Percentiles rank a stretch among this genome's conserved stretches.
phyloP scores from a whole-genome alignment of 2,888 invertebrate genomes.

The Diplazon laetatorius region DNA sequence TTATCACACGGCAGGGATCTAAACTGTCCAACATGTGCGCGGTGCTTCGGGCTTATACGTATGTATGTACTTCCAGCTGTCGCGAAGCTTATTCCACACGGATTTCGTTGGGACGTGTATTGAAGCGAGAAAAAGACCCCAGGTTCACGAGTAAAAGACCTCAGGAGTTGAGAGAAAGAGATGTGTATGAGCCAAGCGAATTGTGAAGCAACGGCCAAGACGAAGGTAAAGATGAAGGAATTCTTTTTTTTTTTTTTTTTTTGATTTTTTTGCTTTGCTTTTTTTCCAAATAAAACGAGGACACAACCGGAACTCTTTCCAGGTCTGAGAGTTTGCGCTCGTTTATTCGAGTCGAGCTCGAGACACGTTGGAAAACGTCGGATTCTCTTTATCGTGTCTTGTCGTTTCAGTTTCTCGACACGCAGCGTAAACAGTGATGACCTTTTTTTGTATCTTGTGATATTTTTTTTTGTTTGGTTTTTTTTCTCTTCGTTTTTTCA shows the following conservation, averaged over 20 bases:
- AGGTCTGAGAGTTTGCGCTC: slow-evolving; percentile 33
- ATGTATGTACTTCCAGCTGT: slow-evolving; percentile 32
- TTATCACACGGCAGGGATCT: slow-evolving; percentile 77
- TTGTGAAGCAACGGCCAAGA: slow-evolving; percentile 30
- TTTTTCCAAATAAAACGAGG: slow-evolving; percentile 31
- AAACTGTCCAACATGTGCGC: slow-evolving; percentile 71
- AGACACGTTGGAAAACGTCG: slow-evolving; percentile 53
- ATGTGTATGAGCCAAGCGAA: slow-evolving; percentile 28
- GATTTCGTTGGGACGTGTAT: slow-evolving; percentile 10
- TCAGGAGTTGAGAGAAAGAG: slow-evolving; percentile 33
- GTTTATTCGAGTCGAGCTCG: slow-evolving; percentile 34
- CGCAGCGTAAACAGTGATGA: slow-evolving; percentile 2
- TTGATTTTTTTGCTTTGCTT: too few species aligned
- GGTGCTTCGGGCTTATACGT: slow-evolving; percentile 33
- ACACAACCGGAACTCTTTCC: slow-evolving; percentile 47
- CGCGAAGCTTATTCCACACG: slow-evolving; percentile 34
- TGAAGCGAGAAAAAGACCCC: slow-evolving; percentile 12
- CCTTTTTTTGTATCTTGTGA: too few species aligned
- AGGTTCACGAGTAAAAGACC: slow-evolving; percentile 15
- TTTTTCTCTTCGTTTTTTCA: neutral
- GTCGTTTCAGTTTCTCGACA: slow-evolving; percentile 21
- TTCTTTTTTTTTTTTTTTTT: too few species aligned
- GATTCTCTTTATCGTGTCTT: slow-evolving; percentile 38
- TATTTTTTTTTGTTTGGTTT: neutral
- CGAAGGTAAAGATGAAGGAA: slow-evolving; percentile 19